Evolutionary conservation across 2,113 vertebrate species (phyloP), one percentile per base, ranked within the genome.

Genomic region (Lanius collurio): DNA sequence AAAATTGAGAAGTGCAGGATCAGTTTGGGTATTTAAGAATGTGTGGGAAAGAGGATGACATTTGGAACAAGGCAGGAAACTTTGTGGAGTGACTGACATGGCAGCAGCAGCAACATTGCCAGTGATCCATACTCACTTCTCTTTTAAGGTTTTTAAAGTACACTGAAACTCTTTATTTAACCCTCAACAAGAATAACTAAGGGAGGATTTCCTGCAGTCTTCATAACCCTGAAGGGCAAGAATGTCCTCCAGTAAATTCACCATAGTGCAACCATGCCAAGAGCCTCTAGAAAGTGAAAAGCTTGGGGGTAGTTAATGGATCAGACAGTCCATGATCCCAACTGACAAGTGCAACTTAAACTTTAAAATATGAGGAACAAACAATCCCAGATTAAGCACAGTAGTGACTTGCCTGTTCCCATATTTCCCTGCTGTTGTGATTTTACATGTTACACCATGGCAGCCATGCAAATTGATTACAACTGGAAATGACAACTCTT

Each of bases 401-500:
- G 93, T 56, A 69, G 56, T 94, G 88, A 64, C 76, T 94, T 77
- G 56, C 67, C 76, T 86, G 44, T 94, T 92, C 76, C 95, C 90
- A 75, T 89, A 73, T 95, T 96, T 96, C 74, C 90, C 93, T 70
- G 90, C 95, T 96, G 96, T 92, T 24, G 15, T 94, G 95, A 89
- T 95, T 94, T 96, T 91, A 87, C 90, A 88, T 95, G 93, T 95
- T 96, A 95, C 28, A 88, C 71, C 33, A 80, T 97, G 96, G 90
- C 95, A 97, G 94, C 94, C 96, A 79, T 97, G 96, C 68, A 97
- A 97, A 97, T 97, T 56, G 9, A 97, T 97, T 97, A 96, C 60
- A 82, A 88, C 56, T 96, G 95, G 93, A 96, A 97, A 97, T 83
- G 92, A 95, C 96, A 95, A 95, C 86, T 96, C 89, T 95, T 91